These are phyloP conservation scores for Himalopsyche anomala DNA, from an alignment of 2,888 invertebrate genomes.

Conservation along the genomic window DNA sequence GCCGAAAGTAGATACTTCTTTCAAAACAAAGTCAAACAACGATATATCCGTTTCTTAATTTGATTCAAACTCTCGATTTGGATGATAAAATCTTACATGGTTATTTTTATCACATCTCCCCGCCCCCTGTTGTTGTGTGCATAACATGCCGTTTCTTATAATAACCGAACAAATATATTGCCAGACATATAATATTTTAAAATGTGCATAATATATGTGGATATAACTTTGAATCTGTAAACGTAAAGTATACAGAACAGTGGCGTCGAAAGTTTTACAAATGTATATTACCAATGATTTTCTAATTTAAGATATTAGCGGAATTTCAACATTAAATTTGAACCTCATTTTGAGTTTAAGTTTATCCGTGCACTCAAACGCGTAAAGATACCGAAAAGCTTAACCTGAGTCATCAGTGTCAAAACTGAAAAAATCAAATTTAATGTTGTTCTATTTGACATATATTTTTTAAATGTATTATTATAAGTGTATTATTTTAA, in stretches of 20 bases:
- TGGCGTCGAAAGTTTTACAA: neutral
- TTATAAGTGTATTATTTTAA: too few relatives aligned
- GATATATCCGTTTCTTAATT: constrained; percentile 61
- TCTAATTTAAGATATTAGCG: too few relatives aligned
- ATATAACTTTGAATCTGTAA: constrained; percentile 46
- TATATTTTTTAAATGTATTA: too few relatives aligned
- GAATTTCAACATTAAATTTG: too few relatives aligned
- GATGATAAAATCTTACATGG: constrained; percentile 57
- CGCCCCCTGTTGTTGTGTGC: constrained; percentile 42
- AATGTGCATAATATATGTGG: constrained; percentile 37
- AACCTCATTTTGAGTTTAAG: too few relatives aligned
- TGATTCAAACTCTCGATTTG: constrained; percentile 58
- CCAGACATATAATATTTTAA: constrained; percentile 50
- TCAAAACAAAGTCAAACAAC: constrained; percentile 58
- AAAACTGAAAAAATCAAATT: too few relatives aligned
- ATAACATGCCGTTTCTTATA: constrained; percentile 59
- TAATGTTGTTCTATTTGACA: too few relatives aligned
- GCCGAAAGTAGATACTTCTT: constrained; percentile 55
- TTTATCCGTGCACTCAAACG: too few relatives aligned
- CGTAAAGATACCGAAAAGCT: too few relatives aligned
- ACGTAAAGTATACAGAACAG: neutral
- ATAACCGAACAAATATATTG: constrained; percentile 61
- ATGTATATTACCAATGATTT: too few relatives aligned
- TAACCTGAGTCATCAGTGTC: too few relatives aligned
- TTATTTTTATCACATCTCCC: constrained; percentile 53